Conservation (phyloP, 2,888 invertebrate species). For the Azorinus chamasolen region DNA sequence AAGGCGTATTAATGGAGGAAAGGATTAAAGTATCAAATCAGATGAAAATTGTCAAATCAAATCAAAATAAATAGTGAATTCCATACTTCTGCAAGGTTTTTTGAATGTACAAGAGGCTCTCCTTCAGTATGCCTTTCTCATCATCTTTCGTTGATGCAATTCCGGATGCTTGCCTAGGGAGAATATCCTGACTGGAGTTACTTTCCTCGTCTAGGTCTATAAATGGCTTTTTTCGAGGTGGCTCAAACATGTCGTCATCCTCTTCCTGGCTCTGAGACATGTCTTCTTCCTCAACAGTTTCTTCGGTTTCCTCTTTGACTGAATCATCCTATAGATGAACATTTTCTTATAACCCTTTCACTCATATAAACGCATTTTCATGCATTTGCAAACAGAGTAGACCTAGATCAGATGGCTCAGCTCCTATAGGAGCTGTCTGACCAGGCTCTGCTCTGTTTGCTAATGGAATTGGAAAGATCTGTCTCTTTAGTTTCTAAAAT, state of each 20-base stretch:
- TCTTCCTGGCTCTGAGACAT: slow-evolving; percentile 24
- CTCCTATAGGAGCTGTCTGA: no score
- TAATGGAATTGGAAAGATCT: no score
- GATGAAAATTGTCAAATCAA: no score
- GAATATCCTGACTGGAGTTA: slow-evolving; percentile 52
- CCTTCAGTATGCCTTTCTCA: slow-evolving; percentile 73
- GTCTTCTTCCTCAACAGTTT: slow-evolving; percentile 57
- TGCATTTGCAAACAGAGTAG: no score
- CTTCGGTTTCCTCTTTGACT: slow-evolving; percentile 51
- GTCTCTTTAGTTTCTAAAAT: no score
- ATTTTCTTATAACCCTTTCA: no score
- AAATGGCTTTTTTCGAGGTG: slow-evolving; percentile 40
- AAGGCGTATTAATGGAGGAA: no score
- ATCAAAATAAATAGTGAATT: no score
- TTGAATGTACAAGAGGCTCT: slow-evolving; percentile 90
- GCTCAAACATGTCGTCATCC: slow-evolving; percentile 27
- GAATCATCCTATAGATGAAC: slow-evolving; percentile 28
- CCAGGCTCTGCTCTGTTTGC: no score
- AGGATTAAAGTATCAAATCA: no score
- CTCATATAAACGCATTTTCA: no score
- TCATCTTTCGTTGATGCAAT: slow-evolving; percentile 64
- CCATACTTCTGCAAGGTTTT: slow-evolving; percentile 92
- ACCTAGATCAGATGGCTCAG: no score
- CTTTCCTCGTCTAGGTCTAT: slow-evolving; percentile 61
- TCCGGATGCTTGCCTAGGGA: slow-evolving; percentile 40